Base-by-base conservation (phyloP, 2,888 invertebrate species). In the Tridacna gigas region DNA sequence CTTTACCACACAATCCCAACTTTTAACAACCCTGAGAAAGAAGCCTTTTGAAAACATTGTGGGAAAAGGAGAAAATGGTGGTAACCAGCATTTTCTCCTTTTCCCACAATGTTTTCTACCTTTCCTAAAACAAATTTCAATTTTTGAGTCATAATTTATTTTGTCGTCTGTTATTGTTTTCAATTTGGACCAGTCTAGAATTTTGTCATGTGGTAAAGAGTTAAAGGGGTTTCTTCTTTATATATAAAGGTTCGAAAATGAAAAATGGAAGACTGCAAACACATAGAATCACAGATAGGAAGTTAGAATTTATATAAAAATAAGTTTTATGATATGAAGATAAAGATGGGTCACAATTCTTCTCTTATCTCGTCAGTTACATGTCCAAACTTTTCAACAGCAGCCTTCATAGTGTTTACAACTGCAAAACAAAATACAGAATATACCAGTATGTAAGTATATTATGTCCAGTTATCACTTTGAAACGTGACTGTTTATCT, bases 361-460 rank as follows among this genome's bases (percentile, higher is more conserved):
- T 61, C 61, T n/a, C n/a, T 61, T 61, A 61, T 22, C 61, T n/a
- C 25, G 5, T 61, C 25, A n/a, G 61, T 61, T 61, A 25, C 5
- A 11, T 15, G 61, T 22, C 61, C 61, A 61, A 82, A 74, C 67
- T 26, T 74, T 74, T 78, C 22, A n/a, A 78, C 48, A 25, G 82
- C 82, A 22, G 48, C 78, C 22, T 74, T 56, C 82, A 82, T 82
- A 9, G 78, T 82, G 15, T 60, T 82, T 45, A 78, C 28, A 74
- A 82, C 82, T 82, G 82, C 28, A 82, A 82, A n/a, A 80, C 25
- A 75, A 66, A 26, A 15, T 13, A 25, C 45, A 26, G 37, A 37
- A 15, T 3, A n/a, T 37, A 11, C 20, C 12, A 18, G 9, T 18
- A 56, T 20, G 1, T 56, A 56, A n/a, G n/a, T 56, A 56, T 18